These are phyloP conservation scores for Holotrichia oblita DNA, from an alignment of 1,140 invertebrate species.

Conservation along the genomic window DNA sequence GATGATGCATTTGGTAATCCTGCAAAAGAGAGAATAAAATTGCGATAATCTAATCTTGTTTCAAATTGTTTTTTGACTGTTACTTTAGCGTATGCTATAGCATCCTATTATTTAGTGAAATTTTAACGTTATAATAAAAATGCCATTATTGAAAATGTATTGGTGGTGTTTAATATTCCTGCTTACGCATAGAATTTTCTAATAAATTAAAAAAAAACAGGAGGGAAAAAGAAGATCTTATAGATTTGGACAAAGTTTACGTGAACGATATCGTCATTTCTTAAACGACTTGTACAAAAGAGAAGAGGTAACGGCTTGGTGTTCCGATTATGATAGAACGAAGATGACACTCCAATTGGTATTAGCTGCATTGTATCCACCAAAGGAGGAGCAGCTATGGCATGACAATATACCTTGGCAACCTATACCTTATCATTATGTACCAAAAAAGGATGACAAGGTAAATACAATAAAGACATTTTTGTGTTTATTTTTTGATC, in stretches of 20 bases:
- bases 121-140: no score
- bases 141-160: no score
- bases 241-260: slow-evolving; percentile 76
- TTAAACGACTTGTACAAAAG: slow-evolving; percentile 71
- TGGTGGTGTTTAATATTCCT: no score
- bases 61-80: no score
- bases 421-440: slow-evolving; percentile 86
- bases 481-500: background rate
- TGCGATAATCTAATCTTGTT: no score
- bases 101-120: no score
- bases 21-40: no score
- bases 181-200: no score
- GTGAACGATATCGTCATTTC: slow-evolving; percentile 73
- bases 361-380: slow-evolving; percentile 85
- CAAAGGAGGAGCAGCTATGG: slow-evolving; percentile 75
- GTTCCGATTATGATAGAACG: slow-evolving; percentile 84
- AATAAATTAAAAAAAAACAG: background rate
- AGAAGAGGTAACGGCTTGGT: slow-evolving; percentile 74
- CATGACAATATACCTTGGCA: slow-evolving; percentile 81
- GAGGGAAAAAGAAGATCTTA: slow-evolving; percentile 79
- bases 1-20: no score
- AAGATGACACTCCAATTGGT: slow-evolving; percentile 87
- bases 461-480: background rate
- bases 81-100: no score
- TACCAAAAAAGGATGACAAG: slow-evolving; percentile 61